Percentiles rank a stretch among this genome's conserved stretches.
phyloP scores from a whole-genome alignment of 2,888 invertebrate species.

The Stenoptilia bipunctidactyla region DNA sequence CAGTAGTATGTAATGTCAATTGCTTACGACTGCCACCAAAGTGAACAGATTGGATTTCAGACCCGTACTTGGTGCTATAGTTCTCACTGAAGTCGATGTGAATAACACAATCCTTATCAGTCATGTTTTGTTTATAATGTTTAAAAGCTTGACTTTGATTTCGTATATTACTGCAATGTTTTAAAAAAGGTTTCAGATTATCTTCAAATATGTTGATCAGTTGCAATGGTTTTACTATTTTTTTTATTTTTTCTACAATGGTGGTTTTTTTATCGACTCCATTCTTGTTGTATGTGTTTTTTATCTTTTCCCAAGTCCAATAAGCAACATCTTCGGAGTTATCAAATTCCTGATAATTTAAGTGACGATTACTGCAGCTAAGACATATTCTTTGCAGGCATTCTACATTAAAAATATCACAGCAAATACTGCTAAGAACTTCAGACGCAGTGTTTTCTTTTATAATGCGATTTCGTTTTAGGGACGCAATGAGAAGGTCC shows the following conservation, averaged over 20 bases:
- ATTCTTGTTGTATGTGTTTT: constrained; percentile 5
- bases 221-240: constrained; percentile 6
- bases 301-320: constrained; percentile 8
- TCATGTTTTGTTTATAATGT: no score
- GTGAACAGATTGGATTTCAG: constrained; percentile 9
- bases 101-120: neutral
- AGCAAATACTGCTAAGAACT: constrained; percentile 8
- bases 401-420: constrained; percentile 6
- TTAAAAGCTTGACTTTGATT: neutral
- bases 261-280: constrained; percentile 8
- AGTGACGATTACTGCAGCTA: constrained; percentile 4
- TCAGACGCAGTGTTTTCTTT: constrained; percentile 6
- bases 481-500: constrained; percentile 4
- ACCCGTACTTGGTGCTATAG: constrained; percentile 6
- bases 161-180: neutral
- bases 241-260: constrained; percentile 9
- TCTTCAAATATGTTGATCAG: constrained; percentile 32
- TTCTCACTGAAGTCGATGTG: constrained; percentile 6
- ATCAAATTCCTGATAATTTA: constrained; percentile 10
- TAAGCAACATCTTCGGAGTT: constrained; percentile 9
- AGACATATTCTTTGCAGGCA: constrained; percentile 7
- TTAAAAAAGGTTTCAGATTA: constrained; percentile 14
- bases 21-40: constrained; percentile 14
- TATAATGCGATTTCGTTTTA: constrained; percentile 7
- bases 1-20: constrained; percentile 11